phyloP scores from a whole-genome alignment of 2,113 vertebrate genomes.

The Podarcis raffonei region DNA sequence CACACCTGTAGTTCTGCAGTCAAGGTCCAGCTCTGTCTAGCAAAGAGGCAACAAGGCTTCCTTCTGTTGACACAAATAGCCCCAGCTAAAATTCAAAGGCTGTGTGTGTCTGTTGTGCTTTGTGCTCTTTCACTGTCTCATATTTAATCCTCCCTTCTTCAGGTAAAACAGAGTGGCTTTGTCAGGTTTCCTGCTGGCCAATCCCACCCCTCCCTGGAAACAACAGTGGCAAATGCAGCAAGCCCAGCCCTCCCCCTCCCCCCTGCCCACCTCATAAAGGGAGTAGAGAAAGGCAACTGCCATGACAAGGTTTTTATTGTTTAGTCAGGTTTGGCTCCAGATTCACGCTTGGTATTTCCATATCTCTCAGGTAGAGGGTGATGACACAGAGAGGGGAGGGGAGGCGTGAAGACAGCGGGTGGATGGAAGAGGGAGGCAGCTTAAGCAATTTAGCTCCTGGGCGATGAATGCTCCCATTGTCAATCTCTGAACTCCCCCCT shows the following conservation, averaged over 20 bases:
- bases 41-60: neutral
- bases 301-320: constrained; percentile 61
- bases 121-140: neutral
- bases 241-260: no score
- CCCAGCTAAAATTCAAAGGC: neutral
- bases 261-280: neutral
- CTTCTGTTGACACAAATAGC: neutral
- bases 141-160: neutral
- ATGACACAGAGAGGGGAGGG: neutral
- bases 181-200: no score
- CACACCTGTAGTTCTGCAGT: neutral
- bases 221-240: neutral
- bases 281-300: constrained; percentile 40
- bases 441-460: constrained; percentile 1
- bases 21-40: neutral
- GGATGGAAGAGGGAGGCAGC: constrained; percentile 12
- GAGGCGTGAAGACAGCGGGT: neutral
- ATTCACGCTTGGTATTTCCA: constrained; percentile 10
- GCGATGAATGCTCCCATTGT: constrained; percentile 41
- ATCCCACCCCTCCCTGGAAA: neutral
- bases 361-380: constrained; percentile 51
- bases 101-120: neutral
- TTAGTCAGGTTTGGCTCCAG: constrained; percentile 48
- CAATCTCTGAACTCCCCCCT: constrained; percentile 50
- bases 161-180: neutral